These are phyloP conservation scores for Formicarius rufipectus DNA, from an alignment of 2,113 vertebrate species.

Conservation along the genomic window DNA sequence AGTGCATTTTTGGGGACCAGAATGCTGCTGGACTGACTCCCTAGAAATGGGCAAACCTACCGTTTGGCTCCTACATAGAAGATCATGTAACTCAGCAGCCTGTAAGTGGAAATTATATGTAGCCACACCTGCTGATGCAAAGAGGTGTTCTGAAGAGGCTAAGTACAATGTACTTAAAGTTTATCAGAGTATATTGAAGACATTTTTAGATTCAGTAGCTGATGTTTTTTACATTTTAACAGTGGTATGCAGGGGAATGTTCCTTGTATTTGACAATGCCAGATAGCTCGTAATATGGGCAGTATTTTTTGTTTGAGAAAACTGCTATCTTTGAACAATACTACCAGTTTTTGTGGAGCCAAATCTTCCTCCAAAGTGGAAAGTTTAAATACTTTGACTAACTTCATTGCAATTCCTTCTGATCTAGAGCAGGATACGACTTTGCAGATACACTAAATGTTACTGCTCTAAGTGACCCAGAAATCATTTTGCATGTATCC, in stretches of 20 bases:
- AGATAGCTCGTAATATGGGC: neutral
- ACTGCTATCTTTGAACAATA: neutral
- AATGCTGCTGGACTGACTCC: neutral
- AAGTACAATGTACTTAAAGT: conserved; percentile 47
- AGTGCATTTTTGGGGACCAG: neutral
- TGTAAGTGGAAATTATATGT: neutral
- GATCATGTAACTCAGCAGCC: neutral
- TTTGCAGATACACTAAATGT: neutral
- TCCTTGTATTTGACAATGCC: neutral
- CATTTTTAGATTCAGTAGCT: conserved; percentile 29
- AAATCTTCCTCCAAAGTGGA: neutral
- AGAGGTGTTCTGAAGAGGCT: conserved; percentile 35
- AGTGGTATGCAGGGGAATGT: neutral
- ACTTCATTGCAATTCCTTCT: neutral
- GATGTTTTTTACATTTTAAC: conserved; percentile 28
- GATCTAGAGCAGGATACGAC: neutral
- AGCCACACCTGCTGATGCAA: conserved; percentile 7
- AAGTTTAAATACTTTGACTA: neutral
- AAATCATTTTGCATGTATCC: neutral
- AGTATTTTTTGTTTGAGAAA: conserved; percentile 17
- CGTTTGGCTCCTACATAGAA: neutral
- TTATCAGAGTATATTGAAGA: conserved; percentile 25
- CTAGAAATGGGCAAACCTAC: neutral
- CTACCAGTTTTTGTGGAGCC: neutral
- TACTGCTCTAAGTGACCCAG: neutral